Conservation (phyloP, 2,797 vertebrate genomes). For the Lagorchestes hirsutus region DNA sequence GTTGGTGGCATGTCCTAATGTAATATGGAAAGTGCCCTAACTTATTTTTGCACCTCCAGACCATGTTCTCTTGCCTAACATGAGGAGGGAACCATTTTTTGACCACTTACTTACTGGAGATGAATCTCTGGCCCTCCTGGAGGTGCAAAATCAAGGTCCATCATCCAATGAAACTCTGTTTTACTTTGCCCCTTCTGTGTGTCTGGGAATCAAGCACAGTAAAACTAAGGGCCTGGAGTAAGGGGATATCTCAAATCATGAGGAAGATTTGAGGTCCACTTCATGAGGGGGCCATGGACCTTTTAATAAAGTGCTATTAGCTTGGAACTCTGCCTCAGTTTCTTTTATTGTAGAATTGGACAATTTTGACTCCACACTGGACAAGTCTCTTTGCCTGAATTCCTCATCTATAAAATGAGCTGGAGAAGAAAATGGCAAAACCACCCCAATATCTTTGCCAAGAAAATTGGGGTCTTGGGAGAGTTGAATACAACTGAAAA, state of each 20-base stretch:
- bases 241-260: not conserved
- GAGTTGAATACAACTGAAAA: not conserved
- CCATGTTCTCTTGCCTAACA: not conserved
- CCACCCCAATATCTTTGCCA: not conserved
- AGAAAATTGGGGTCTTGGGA: not conserved
- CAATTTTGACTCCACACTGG: not conserved
- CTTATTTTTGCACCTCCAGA: not conserved
- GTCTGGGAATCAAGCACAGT: not conserved
- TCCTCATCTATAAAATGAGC: not conserved
- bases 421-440: not conserved
- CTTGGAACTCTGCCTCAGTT: not conserved
- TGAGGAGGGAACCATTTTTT: not conserved
- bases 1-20: not conserved
- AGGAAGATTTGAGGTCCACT: not conserved
- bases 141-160: not conserved
- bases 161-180: not conserved
- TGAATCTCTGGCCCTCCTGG: not conserved
- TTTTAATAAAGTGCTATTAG: not conserved
- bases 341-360: not conserved
- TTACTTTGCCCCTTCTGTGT: not conserved
- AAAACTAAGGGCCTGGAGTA: not conserved
- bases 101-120: not conserved
- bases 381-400: not conserved
- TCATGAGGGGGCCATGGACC: not conserved
- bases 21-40: not conserved